phyloP scores from a whole-genome alignment of 2,113 vertebrate genomes.

The Brienomyrus brachyistius region DNA sequence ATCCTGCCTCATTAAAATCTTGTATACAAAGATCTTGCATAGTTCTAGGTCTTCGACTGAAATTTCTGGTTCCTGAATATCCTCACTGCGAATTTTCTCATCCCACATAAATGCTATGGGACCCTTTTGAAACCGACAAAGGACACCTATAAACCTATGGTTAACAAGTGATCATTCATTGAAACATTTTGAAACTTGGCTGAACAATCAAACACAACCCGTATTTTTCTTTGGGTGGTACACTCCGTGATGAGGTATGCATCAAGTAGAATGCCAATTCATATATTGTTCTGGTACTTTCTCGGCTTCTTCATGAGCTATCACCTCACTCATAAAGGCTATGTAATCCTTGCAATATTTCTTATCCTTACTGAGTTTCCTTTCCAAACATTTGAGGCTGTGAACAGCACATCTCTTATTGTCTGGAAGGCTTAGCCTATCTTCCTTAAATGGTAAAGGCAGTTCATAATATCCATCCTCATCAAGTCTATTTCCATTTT shows the following conservation, averaged over 20 bases:
- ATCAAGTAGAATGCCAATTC: neutral
- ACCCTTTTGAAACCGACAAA: constrained; percentile 18
- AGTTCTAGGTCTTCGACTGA: too few relatives aligned
- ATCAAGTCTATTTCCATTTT: constrained; percentile 5
- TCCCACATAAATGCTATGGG: constrained; percentile 18
- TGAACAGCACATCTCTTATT: constrained; percentile 21
- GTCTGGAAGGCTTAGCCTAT: constrained; percentile 13
- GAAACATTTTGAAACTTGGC: neutral
- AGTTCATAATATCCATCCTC: constrained; percentile 15
- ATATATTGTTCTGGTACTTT: constrained; percentile 8
- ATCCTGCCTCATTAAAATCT: too few relatives aligned
- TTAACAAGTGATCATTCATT: neutral
- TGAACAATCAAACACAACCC: constrained; percentile 17
- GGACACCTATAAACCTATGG: constrained; percentile 1
- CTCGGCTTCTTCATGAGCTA: constrained; percentile 19
- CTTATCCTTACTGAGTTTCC: neutral
- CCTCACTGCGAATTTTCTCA: too few relatives aligned
- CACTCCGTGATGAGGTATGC: constrained; percentile 22
- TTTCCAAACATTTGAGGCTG: constrained; percentile 20
- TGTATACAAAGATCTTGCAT: too few relatives aligned
- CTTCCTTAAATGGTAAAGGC: constrained; percentile 10
- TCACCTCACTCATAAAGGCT: constrained; percentile 14
- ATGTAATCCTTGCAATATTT: constrained; percentile 22
- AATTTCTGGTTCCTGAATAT: too few relatives aligned
- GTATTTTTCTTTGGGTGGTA: constrained; percentile 17